Conservation (phyloP, 1,140 invertebrate genomes). For the Drosophila burlai region DNA sequence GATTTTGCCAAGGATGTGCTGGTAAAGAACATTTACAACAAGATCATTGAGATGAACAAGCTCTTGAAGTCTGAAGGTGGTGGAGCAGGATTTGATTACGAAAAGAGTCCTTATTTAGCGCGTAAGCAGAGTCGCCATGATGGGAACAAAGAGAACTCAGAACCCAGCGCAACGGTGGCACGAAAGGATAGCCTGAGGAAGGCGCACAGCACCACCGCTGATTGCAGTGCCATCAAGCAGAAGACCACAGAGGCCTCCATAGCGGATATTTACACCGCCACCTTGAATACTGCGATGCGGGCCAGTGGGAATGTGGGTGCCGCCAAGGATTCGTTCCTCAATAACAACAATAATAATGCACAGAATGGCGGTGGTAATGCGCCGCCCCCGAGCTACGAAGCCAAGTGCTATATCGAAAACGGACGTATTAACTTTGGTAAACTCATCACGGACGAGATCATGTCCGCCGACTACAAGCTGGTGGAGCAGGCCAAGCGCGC, state of each 20-base stretch:
- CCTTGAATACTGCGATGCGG: constrained; percentile 74
- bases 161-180: constrained; percentile 31
- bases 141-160: constrained; percentile 75
- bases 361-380: constrained; percentile 36
- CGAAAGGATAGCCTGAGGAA: constrained; percentile 78
- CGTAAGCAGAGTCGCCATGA: constrained; percentile 76
- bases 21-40: constrained; percentile 91
- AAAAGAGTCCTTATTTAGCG: constrained; percentile 74
- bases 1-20: constrained; percentile 94
- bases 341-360: constrained; percentile 70
- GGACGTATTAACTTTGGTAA: constrained; percentile 92
- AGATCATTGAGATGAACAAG: constrained; percentile 90
- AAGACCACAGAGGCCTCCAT: constrained; percentile 69
- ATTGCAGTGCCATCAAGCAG: constrained; percentile 67
- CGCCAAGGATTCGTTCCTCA: constrained; percentile 70
- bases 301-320: constrained; percentile 53
- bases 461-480: constrained; percentile 92
- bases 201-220: constrained; percentile 66
- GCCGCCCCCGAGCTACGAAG: constrained; percentile 82
- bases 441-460: constrained; percentile 93
- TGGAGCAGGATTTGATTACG: constrained; percentile 45
- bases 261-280: constrained; percentile 75
- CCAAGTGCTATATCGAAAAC: constrained; percentile 88
- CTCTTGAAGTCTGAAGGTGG: constrained; percentile 85
- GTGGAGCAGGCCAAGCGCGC: constrained; percentile 92